Base-by-base conservation (phyloP, 2,888 invertebrate genomes). In the Cephus rjabovi region DNA sequence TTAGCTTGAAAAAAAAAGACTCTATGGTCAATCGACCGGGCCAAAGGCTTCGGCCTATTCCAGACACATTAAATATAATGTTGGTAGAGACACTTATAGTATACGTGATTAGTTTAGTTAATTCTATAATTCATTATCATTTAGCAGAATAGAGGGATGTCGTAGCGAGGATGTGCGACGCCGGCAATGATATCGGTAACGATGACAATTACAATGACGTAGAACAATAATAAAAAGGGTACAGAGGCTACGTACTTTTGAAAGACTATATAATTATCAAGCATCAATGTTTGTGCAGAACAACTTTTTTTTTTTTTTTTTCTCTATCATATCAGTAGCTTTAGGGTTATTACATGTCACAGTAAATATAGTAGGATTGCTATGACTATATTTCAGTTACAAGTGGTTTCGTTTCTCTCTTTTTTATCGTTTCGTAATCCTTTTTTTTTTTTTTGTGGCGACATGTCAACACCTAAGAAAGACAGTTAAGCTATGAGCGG, bases 241-340 rank as follows among this genome's bases (percentile, higher is more conserved):
- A 69, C 35, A 69, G 68, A 70, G 73, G 40, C 37, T 34, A 76
- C 77, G 76, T 81, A 79, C 79, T 83, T 80, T 84, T 81, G 82
- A 83, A 85, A 84, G 81, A 86, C 84, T 88, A 87, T 88, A 87
- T 89, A 88, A 87, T 88, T 88, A 89, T 86, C 85, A 89, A 90
- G 88, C 88, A 87, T 89, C 85, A 86, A 37, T 88, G 85, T 88
- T 89, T 89, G 89, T 89, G 89, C 89, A 89, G 89, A 89, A 88
- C 86, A 88, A 87, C 83, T 9, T 86, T 83, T 85, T 37, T 33
- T 83, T 85, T 37, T 33, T 37, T 33, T 37, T 37, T 12, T 11
- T 85, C 82, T 80, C 80, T 84, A 84, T 82, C 81, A 80, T 87
- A 88, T 87, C 85, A 84, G 86, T 87, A 87, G 85, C 34, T 80